These are phyloP conservation scores for Halcyon leucocephala DNA, from an alignment of 2,797 vertebrate species.

Conservation along the genomic window DNA sequence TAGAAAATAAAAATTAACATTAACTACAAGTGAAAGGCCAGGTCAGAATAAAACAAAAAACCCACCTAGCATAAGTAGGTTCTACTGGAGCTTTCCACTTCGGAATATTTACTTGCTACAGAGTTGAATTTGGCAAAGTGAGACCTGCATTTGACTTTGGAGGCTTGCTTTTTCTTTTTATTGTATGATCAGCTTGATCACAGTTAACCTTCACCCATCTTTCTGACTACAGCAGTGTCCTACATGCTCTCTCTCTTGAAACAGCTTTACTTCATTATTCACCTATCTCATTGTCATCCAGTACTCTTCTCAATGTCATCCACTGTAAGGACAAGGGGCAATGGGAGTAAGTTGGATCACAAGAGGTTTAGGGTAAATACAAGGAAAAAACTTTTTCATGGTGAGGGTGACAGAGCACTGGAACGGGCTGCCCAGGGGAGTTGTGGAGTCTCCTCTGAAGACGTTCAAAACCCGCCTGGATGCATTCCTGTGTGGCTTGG, in stretches of 20 bases:
- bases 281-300: not conserved
- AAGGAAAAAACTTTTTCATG: no score
- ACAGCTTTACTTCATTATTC: not conserved
- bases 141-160: not conserved
- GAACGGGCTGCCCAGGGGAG: no score
- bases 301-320: no score
- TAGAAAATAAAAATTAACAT: not conserved
- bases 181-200: not conserved
- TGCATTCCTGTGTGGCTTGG: no score
- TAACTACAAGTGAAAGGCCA: not conserved
- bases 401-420: no score
- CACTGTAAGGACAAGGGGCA: no score
- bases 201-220: not conserved
- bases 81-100: not conserved
- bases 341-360: no score
- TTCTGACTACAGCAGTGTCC: not conserved
- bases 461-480: no score
- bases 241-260: accelerated
- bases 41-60: not conserved
- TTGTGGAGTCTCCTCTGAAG: no score
- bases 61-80: not conserved
- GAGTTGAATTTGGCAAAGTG: not conserved
- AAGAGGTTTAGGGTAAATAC: no score
- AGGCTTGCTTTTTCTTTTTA: not conserved
- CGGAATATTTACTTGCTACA: not conserved